Percentiles rank a stretch among this genome's conserved stretches.
phyloP scores from a whole-genome alignment of 2,888 invertebrate species.

The Desoria tigrina region DNA sequence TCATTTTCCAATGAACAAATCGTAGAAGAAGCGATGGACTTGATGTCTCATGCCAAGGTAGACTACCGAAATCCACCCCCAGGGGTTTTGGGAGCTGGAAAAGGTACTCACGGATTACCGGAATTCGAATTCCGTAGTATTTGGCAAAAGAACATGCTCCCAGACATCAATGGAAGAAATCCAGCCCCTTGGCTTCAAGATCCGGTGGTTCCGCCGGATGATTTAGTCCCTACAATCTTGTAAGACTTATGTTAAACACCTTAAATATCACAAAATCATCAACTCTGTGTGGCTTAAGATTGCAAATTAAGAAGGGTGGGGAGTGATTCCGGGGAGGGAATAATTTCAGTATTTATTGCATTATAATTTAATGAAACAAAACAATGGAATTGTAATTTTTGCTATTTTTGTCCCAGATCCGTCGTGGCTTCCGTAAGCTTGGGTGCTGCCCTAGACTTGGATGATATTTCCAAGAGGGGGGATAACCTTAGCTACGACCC shows the following conservation, averaged over 20 bases:
- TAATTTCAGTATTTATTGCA: no score
- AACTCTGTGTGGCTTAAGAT: no score
- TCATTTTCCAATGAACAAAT: no score
- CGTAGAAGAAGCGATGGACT: no score
- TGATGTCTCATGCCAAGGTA: no score
- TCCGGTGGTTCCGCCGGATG: constrained; percentile 17
- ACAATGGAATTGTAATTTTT: no score
- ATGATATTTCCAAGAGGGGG: constrained; percentile 62
- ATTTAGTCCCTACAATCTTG: constrained; percentile 21
- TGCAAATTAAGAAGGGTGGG: no score
- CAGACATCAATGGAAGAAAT: background rate
- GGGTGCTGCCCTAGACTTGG: constrained; percentile 61
- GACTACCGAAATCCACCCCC: constrained; percentile 16
- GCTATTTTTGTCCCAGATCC: constrained; percentile 25
- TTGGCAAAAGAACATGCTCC: constrained; percentile 26
- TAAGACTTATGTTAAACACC: no score
- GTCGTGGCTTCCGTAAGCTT: constrained; percentile 63
- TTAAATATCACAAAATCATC: no score
- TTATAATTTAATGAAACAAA: no score
- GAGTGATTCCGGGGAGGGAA: no score
- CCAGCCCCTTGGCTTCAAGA: constrained; percentile 17
- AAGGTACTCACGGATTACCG: constrained; percentile 12
- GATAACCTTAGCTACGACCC: constrained; percentile 65
- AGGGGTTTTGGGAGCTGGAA: constrained; percentile 26
- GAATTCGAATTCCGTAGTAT: constrained; percentile 23